Conservation (phyloP, 2,113 vertebrate genomes). For the Albula glossodonta region DNA sequence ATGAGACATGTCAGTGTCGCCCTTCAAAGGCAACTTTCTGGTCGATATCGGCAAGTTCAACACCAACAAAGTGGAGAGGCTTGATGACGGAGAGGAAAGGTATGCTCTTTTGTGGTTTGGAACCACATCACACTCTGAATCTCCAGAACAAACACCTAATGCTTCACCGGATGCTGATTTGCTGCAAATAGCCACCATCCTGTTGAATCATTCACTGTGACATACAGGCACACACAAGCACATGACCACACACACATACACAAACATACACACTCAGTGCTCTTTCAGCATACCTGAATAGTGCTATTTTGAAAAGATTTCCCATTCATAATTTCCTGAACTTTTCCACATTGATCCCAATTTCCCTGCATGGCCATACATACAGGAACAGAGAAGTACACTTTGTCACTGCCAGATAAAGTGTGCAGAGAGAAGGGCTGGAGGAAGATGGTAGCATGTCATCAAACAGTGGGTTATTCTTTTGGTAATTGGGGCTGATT, state of each 20-base stretch:
- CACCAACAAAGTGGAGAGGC: background rate
- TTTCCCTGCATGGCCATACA: background rate
- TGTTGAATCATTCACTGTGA: background rate
- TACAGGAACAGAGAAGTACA: too few species aligned
- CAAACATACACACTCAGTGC: background rate
- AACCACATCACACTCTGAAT: background rate
- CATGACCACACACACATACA: background rate
- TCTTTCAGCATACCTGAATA: background rate
- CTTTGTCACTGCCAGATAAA: too few species aligned
- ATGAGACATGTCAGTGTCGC: background rate
- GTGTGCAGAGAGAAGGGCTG: background rate
- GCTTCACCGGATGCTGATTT: background rate
- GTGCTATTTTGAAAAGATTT: background rate
- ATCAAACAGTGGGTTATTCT: background rate
- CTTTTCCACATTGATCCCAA: background rate
- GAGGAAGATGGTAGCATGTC: background rate
- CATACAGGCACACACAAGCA: background rate
- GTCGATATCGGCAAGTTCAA: background rate
- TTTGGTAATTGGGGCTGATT: background rate
- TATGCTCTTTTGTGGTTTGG: background rate
- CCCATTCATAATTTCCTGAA: background rate
- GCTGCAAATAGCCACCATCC: background rate
- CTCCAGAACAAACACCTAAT: background rate
- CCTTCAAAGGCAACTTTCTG: background rate
- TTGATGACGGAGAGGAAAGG: background rate